Percentiles rank a stretch among this genome's conserved stretches.
Conservation (phyloP, 2,888 invertebrate species). For the Pasiphila rectangulata region DNA sequence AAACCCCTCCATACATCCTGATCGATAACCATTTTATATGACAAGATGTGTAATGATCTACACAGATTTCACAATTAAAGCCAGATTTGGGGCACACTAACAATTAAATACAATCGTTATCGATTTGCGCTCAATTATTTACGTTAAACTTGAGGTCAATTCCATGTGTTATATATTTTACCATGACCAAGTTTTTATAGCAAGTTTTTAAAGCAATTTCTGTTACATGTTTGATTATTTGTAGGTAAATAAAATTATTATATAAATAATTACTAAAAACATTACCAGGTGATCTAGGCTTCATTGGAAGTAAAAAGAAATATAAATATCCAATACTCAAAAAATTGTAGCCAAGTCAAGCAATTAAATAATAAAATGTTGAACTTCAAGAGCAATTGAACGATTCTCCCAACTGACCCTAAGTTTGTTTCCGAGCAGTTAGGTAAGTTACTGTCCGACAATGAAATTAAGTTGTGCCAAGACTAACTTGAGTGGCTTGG, state of each 20-base stretch:
- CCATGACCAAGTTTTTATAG: conserved; percentile 2
- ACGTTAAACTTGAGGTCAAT: conserved; percentile 13
- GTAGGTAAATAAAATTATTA: no score
- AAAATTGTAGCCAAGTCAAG: no score
- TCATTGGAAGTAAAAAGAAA: no score
- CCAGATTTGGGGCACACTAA: conserved; percentile 1
- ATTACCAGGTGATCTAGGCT: no score
- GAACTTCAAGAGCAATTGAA: conserved; percentile 13
- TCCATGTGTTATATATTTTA: conserved; percentile 12
- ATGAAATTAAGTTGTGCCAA: conserved; percentile 35
- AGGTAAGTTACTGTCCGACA: conserved; percentile 27
- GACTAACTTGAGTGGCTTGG: conserved; percentile 29
- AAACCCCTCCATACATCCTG: no score
- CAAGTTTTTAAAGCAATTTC: background rate
- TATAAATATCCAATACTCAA: no score
- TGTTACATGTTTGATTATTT: no score
- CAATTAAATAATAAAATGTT: conserved; percentile 12
- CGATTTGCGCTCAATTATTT: conserved; percentile 20
- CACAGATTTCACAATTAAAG: no score
- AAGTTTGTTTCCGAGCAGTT: conserved; percentile 27
- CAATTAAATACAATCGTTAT: conserved; percentile 12
- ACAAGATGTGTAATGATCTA: no score
- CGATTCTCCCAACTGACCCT: conserved; percentile 20
- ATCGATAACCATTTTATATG: no score
- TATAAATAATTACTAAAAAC: no score